Evolutionary conservation across 2,888 invertebrate species (phyloP), one percentile per base, ranked within the genome.

Genomic region (Epirrhoe tristata): DNA sequence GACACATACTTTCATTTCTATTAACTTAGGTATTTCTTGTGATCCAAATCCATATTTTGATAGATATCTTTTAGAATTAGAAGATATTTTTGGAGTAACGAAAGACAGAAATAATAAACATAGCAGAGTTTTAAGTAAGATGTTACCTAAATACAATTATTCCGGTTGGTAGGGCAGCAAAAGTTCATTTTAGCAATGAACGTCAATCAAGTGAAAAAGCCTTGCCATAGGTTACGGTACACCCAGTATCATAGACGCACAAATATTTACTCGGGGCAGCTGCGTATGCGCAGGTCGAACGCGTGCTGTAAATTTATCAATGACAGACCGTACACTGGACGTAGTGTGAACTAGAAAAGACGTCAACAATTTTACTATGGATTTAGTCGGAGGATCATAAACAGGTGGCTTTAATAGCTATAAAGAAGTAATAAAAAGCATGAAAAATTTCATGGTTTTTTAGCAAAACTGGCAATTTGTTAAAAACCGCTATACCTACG

Each of bases 251-350:
- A 82, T 81, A 77, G 76, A 76, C 71, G 78, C 76, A 82, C 86
- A 86, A 90, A 91, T 91, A 88, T 91, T 90, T 90, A 87, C 88
- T 78, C 81, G 81, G 78, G 79, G 79, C 86, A 82, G 85, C 85
- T 86, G 85, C 81, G 77, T 75, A 58, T 66, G 74, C 81, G 73
- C 81, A 79, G 76, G 75, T 75, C 73, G 74, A 24, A 69, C 72
- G 69, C 72, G 73, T 70, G 77, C 72, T 66, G 78, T 79, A 75
- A 83, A 85, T 87, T 83, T 80, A 84, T 88, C 86, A 86, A 84
- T 84, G 88, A 86, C 85, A 86, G 77, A 71, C 74, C 67, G 73
- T 79, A 74, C 74, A 74, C 66, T 53, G 58, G 53, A 70, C 60
- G 57, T 62, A 62, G 58, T 53, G 17, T 51, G 34, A 54, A 57